A percentile compares a stretch with the other conserved stretches of the same genome.
Conservation (phyloP, 2,797 vertebrate genomes). For the Scleropages formosus region DNA sequence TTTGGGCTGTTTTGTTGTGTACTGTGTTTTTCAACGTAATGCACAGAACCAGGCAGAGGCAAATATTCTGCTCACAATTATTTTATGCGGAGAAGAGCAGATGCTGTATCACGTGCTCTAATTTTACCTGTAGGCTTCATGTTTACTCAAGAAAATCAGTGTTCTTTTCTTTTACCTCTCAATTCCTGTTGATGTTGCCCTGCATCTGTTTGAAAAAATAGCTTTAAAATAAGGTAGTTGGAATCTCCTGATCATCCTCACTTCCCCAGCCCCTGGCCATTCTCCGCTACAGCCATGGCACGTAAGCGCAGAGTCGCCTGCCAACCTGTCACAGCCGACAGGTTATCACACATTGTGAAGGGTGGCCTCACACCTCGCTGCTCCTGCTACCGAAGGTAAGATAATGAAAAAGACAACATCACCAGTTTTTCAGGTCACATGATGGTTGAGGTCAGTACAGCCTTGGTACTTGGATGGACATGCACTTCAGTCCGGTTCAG, state of each 20-base stretch:
- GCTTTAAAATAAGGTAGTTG: not conserved
- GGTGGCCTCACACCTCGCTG: slow-evolving; percentile 7
- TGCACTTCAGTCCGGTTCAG: too few species aligned
- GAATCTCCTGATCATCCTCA: not conserved
- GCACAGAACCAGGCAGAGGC: not conserved
- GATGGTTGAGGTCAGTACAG: too few species aligned
- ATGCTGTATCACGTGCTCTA: too few species aligned
- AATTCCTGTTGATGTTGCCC: too few species aligned
- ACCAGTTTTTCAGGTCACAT: too few species aligned
- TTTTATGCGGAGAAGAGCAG: too few species aligned
- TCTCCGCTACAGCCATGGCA: not conserved
- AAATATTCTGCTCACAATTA: not conserved
- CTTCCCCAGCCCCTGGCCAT: too few species aligned
- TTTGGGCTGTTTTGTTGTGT: not conserved
- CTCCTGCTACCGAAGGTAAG: slow-evolving; percentile 8
- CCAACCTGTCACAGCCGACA: slow-evolving; percentile 8
- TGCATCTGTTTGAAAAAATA: too few species aligned
- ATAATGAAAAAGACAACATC: not conserved
- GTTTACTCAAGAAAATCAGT: too few species aligned
- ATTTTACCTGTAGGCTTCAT: not conserved
- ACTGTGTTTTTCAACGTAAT: not conserved
- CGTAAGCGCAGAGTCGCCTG: not conserved
- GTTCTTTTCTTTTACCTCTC: not conserved
- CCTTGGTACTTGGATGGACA: too few species aligned
- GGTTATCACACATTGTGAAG: slow-evolving; percentile 3